Conservation (phyloP, 2,113 vertebrate species). For the Riparia riparia region DNA sequence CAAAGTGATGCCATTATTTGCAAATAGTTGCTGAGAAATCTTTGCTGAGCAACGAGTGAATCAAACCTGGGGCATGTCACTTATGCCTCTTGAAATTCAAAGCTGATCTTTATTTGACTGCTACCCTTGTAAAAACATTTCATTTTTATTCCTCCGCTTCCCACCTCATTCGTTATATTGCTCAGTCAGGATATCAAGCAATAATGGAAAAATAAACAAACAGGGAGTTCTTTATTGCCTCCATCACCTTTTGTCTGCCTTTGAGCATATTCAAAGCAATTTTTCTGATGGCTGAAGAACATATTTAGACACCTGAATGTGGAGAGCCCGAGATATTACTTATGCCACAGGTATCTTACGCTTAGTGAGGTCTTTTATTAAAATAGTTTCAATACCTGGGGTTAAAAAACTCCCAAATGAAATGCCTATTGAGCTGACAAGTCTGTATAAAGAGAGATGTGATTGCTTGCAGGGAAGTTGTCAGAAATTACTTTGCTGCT, state of each 20-base stretch:
- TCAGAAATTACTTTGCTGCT: not conserved
- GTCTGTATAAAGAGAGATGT: not conserved
- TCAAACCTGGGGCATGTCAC: not conserved
- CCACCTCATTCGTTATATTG: constrained; percentile 17
- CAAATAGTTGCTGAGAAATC: not conserved
- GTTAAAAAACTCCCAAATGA: not conserved
- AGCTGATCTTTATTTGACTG: not conserved
- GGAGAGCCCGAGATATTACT: not conserved
- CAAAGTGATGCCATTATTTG: not conserved
- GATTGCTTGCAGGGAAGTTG: not conserved
- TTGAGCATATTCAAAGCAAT: not conserved
- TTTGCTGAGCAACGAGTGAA: not conserved
- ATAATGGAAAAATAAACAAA: constrained; percentile 50
- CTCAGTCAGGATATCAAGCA: not conserved
- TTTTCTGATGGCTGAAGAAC: not conserved
- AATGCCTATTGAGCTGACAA: not conserved
- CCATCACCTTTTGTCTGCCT: not conserved
- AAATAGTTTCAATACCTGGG: not conserved
- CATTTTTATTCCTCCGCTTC: not conserved
- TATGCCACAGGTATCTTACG: not conserved
- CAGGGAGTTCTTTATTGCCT: not conserved
- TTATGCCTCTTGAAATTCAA: not conserved
- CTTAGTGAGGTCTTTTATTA: not conserved
- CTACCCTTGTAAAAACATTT: constrained; percentile 18
- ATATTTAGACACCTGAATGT: not conserved